phyloP scores from a whole-genome alignment of 2,888 invertebrate genomes.

The Ashinkailepas kermadecensis region DNA sequence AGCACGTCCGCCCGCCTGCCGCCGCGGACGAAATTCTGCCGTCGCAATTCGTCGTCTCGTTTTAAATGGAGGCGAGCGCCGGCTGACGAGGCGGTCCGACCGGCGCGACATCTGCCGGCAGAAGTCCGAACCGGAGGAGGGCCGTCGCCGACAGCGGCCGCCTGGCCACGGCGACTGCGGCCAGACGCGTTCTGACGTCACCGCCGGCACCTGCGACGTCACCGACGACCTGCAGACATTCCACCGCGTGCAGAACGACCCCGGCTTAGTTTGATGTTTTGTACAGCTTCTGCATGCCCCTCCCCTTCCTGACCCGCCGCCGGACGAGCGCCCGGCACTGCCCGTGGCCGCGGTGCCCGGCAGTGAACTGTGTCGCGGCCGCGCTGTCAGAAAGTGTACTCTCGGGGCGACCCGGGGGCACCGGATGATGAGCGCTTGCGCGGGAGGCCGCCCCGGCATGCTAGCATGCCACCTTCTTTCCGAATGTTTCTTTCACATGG shows the following conservation, averaged over 20 bases:
- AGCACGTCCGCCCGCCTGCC: background rate
- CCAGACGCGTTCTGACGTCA: background rate
- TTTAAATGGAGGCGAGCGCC: background rate
- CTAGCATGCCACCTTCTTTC: background rate
- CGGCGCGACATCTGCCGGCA: background rate
- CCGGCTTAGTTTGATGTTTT: background rate
- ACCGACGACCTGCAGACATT: background rate
- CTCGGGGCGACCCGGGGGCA: background rate
- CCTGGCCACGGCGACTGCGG: no score
- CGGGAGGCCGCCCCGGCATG: background rate
- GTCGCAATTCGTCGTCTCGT: background rate
- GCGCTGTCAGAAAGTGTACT: background rate
- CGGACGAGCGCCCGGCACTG: background rate
- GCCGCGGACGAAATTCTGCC: no score
- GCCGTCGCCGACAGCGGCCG: background rate
- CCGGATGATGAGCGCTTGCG: background rate
- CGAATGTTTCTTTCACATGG: conserved; percentile 1
- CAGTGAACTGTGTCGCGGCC: background rate
- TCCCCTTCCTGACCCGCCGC: background rate
- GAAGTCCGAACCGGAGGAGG: background rate
- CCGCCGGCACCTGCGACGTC: background rate
- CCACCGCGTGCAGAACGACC: background rate
- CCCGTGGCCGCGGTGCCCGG: background rate
- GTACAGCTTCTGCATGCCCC: background rate
- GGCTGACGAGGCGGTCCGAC: background rate